phyloP scores from a whole-genome alignment of 2,113 vertebrate genomes.

The Serilophus lunatus region DNA sequence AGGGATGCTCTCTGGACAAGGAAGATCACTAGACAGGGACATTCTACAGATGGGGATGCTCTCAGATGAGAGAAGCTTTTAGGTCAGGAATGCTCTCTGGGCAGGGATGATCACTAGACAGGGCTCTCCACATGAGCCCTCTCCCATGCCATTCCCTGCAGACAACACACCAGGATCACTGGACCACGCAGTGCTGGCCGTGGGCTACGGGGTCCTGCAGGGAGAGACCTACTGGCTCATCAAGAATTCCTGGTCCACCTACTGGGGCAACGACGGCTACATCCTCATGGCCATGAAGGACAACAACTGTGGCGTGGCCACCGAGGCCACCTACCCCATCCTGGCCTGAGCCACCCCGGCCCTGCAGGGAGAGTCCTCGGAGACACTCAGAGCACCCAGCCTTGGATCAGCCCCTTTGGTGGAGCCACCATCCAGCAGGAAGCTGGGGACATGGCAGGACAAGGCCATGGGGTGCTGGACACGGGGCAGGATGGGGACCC shows the following conservation, averaged over 20 bases:
- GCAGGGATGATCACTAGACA: background rate
- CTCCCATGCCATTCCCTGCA: background rate
- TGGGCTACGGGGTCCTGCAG: conserved; percentile 75
- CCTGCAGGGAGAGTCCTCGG: background rate
- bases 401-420: background rate
- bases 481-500: background rate
- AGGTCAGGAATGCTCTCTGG: background rate
- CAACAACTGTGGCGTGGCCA: conserved; percentile 83
- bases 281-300: conserved; percentile 87
- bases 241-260: conserved; percentile 87
- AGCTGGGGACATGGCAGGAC: background rate
- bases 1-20: background rate
- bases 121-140: background rate
- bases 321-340: conserved; percentile 80
- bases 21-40: background rate
- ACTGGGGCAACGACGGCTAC: conserved; percentile 84
- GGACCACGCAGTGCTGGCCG: conserved; percentile 80
- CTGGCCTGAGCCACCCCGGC: conserved; percentile 4
- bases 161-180: background rate
- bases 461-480: background rate
- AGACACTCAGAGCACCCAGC: rapidly evolving
- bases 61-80: background rate
- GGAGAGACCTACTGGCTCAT: conserved; percentile 80
- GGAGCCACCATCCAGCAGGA: background rate
- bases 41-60: background rate